Evolutionary conservation across 2,797 vertebrate genomes (phyloP).

Genomic region (Channallabes apus): DNA sequence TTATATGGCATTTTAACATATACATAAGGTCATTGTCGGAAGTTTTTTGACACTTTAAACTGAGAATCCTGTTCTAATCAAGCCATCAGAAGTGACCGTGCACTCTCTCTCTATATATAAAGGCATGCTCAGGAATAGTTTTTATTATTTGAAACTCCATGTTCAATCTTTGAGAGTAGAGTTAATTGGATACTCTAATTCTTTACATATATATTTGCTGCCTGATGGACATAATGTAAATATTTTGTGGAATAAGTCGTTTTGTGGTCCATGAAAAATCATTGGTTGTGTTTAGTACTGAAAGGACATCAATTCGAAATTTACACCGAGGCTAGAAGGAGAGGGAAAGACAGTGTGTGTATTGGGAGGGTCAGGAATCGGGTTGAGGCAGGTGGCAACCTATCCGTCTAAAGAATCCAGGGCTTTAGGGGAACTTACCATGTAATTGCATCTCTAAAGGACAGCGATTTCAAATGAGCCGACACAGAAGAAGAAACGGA

Average conservation of each 20-base stretch:
- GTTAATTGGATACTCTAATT: background rate
- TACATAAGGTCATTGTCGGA: too few species aligned
- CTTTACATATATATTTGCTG: background rate
- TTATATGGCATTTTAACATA: too few species aligned
- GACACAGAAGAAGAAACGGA: slow-evolving; percentile 64
- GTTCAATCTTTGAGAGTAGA: background rate
- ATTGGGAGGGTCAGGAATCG: slow-evolving; percentile 2
- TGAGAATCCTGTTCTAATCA: background rate
- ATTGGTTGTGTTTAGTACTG: background rate
- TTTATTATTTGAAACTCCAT: background rate
- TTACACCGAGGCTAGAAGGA: slow-evolving; percentile 44
- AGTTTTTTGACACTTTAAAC: too few species aligned
- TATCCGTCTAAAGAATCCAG: slow-evolving; percentile 55
- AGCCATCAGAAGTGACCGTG: background rate
- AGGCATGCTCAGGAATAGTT: background rate
- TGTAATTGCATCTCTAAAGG: slow-evolving; percentile 72
- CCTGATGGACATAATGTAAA: slow-evolving; percentile 34
- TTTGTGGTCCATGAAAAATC: slow-evolving; percentile 44
- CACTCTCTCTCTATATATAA: background rate
- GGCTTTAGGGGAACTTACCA: slow-evolving; percentile 72
- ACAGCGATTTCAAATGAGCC: slow-evolving; percentile 47
- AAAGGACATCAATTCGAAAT: slow-evolving; percentile 42
- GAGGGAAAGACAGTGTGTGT: slow-evolving; percentile 29
- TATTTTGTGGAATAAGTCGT: slow-evolving; percentile 11
- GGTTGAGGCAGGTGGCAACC: slow-evolving; percentile 59